Conservation (phyloP, 1,140 invertebrate species). For the Hesperophylax magnus region DNA sequence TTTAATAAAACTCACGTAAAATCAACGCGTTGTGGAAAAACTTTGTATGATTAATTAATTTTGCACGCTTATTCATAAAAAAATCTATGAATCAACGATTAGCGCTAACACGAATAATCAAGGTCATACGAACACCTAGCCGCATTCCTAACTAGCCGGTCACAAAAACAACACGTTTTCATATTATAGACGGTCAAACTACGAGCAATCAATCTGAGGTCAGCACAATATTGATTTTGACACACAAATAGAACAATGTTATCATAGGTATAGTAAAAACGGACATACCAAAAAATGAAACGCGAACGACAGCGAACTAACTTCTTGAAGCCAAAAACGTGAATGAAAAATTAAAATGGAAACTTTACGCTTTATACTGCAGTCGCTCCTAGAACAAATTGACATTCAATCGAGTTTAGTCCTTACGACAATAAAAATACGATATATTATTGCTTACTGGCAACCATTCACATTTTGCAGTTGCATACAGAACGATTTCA, state of each 20-base stretch:
- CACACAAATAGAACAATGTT: too few relatives aligned
- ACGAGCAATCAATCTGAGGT: too few relatives aligned
- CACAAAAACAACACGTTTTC: neutral
- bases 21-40: too few relatives aligned
- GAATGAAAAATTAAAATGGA: slow-evolving; percentile 14
- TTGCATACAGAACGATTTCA: too few relatives aligned
- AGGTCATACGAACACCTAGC: neutral
- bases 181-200: too few relatives aligned
- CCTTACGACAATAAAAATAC: neutral
- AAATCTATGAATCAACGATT: neutral
- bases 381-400: neutral
- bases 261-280: too few relatives aligned
- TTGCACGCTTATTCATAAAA: too few relatives aligned
- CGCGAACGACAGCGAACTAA: slow-evolving; percentile 6
- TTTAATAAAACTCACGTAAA: too few relatives aligned
- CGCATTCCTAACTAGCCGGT: slow-evolving; percentile 4
- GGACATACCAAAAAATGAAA: slow-evolving; percentile 27
- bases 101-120: slow-evolving; percentile 20
- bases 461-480: too few relatives aligned
- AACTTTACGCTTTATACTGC: neutral
- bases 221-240: too few relatives aligned
- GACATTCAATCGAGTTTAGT: neutral
- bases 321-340: slow-evolving; percentile 19
- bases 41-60: too few relatives aligned
- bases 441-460: neutral